A percentile compares a stretch with the other conserved stretches of the same genome.
Conservation (phyloP, 2,888 invertebrate species). For the Eurytoma adleriae region DNA sequence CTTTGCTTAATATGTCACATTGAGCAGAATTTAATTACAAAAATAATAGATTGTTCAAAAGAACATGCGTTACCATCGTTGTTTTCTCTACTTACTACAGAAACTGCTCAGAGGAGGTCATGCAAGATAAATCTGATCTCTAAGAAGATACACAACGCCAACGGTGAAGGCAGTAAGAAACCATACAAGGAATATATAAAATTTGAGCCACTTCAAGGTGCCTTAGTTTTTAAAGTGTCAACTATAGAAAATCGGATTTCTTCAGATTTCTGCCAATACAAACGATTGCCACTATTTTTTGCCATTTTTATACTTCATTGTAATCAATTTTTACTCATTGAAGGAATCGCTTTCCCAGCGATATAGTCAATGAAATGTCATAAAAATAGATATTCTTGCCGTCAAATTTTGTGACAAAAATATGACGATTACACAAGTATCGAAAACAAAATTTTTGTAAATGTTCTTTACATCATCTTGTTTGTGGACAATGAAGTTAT, state of each 20-base stretch:
- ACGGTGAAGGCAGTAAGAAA: constrained; percentile 17
- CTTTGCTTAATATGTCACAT: constrained; percentile 41
- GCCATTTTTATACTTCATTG: constrained; percentile 40
- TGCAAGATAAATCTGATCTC: constrained; percentile 69
- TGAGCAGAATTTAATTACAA: constrained; percentile 2
- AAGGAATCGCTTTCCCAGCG: neutral
- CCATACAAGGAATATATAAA: constrained; percentile 18
- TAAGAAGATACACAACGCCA: constrained; percentile 55
- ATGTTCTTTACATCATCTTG: neutral
- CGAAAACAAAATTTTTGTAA: constrained; percentile 5
- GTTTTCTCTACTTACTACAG: constrained; percentile 59
- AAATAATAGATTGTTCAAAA: constrained; percentile 13
- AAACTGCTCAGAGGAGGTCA: constrained; percentile 72
- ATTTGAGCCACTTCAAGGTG: constrained; percentile 2
- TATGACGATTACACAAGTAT: neutral
- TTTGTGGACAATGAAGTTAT: constrained; percentile 16
- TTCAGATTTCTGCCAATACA: constrained; percentile 24
- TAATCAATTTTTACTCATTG: constrained; percentile 9
- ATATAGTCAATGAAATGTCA: constrained; percentile 18
- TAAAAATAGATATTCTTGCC: constrained; percentile 32
- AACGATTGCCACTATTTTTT: constrained; percentile 22
- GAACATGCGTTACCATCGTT: constrained; percentile 36
- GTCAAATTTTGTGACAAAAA: constrained; percentile 8
- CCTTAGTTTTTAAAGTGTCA: constrained; percentile 19
- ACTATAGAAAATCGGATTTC: constrained; percentile 16